These are phyloP conservation scores for Eubucco bourcierii DNA, from an alignment of 2,113 vertebrate species.

Conservation along the genomic window DNA sequence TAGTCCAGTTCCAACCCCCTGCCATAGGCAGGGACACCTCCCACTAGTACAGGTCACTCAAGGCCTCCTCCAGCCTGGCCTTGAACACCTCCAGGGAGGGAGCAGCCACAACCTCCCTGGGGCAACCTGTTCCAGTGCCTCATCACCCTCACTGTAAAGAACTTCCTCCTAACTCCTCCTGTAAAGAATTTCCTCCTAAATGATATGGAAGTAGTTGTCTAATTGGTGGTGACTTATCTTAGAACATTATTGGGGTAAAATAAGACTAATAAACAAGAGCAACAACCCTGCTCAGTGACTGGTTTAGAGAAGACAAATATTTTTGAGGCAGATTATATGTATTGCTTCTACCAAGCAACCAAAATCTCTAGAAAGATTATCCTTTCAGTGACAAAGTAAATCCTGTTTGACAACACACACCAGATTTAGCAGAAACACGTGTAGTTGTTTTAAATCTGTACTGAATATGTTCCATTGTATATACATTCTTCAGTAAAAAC, in stretches of 20 bases:
- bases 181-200: too few relatives aligned
- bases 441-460: conserved; percentile 38
- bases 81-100: too few relatives aligned
- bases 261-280: not conserved
- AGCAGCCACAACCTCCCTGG: too few relatives aligned
- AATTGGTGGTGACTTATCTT: not conserved
- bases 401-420: not conserved
- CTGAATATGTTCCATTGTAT: conserved; percentile 2
- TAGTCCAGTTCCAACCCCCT: too few relatives aligned
- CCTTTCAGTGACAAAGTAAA: conserved; percentile 42
- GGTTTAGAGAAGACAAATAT: not conserved
- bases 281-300: not conserved
- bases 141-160: too few relatives aligned
- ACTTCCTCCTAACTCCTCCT: too few relatives aligned
- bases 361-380: conserved; percentile 53
- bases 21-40: too few relatives aligned
- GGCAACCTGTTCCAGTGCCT: too few relatives aligned
- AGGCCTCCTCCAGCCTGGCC: too few relatives aligned
- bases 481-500: conserved; percentile 42
- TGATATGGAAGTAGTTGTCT: not conserved
- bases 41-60: too few relatives aligned
- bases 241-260: not conserved
- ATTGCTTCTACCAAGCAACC: conserved; percentile 2
- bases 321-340: conserved; percentile 25
- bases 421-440: conserved; percentile 38